A percentile compares a stretch with the other conserved stretches of the same genome.
Conservation (phyloP, 2,888 invertebrate genomes). For the Stratiomys singularior region DNA sequence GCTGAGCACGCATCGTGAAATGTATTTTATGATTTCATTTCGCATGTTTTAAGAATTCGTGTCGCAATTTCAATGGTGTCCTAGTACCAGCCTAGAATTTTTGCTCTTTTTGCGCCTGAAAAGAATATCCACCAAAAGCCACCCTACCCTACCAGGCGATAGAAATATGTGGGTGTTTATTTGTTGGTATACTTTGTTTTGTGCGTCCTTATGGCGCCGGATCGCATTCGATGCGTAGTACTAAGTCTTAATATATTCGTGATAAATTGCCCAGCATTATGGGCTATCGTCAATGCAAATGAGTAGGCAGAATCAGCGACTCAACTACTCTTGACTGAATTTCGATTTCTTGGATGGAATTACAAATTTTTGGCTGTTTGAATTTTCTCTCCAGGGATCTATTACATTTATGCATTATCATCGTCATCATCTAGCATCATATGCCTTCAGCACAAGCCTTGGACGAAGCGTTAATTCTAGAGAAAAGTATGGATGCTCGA, state of each 20-base stretch:
- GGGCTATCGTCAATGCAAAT: slow-evolving; percentile 38
- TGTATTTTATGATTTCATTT: slow-evolving; percentile 44
- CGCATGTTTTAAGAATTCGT: slow-evolving; percentile 33
- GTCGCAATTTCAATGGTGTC: slow-evolving; percentile 33
- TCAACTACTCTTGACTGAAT: slow-evolving; percentile 29
- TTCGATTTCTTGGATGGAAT: slow-evolving; percentile 1
- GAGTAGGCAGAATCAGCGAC: slow-evolving; percentile 16
- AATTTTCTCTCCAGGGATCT: too few species aligned
- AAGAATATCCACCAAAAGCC: neutral
- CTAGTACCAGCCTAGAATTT: neutral
- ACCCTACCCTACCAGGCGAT: neutral
- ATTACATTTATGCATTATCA: too few species aligned
- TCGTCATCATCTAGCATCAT: neutral
- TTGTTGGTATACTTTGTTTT: too few species aligned
- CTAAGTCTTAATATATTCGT: slow-evolving; percentile 23
- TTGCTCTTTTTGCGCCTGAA: neutral
- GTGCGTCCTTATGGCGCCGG: slow-evolving; percentile 8
- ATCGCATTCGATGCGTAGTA: slow-evolving; percentile 16
- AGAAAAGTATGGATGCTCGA: neutral
- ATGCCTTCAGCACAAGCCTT: slow-evolving; percentile 1
- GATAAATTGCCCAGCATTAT: slow-evolving; percentile 45
- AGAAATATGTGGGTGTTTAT: slow-evolving; percentile 9
- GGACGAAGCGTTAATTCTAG: neutral
- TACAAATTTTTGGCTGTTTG: too few species aligned
- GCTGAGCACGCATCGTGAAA: slow-evolving; percentile 25